Evolutionary conservation across 2,888 invertebrate genomes (phyloP).

Genomic region (Platycheirus rosarum): DNA sequence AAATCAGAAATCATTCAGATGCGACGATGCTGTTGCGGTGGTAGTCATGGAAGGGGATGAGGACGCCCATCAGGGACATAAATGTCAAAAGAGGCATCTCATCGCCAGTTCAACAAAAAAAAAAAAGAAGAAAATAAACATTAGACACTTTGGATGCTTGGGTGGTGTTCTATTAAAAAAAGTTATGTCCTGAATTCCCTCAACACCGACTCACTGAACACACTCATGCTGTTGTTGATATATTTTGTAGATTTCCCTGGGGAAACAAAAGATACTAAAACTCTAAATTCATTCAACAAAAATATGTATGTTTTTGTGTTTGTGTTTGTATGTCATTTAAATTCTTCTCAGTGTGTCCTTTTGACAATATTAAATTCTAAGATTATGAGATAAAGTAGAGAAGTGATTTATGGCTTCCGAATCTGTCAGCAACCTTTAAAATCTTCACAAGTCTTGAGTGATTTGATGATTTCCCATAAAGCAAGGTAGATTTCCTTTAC

Average conservation of each 20-base stretch:
- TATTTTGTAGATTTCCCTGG: constrained; percentile 52
- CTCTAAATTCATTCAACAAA: constrained; percentile 15
- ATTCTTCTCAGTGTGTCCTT: neutral
- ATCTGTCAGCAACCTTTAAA: too few relatives aligned
- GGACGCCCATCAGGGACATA: constrained; percentile 33
- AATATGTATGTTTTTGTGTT: too few relatives aligned
- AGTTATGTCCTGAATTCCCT: constrained; percentile 48
- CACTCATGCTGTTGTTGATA: constrained; percentile 29
- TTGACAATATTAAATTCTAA: constrained; percentile 3
- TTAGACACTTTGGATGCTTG: constrained; percentile 9
- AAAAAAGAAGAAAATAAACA: constrained; percentile 47
- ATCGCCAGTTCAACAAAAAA: constrained; percentile 24
- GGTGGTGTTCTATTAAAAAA: constrained; percentile 60
- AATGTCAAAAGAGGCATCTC: constrained; percentile 61
- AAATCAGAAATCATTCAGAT: constrained; percentile 71
- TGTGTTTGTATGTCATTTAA: neutral
- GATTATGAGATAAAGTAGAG: neutral
- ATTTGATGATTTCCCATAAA: too few relatives aligned
- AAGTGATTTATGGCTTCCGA: neutral
- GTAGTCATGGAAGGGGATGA: neutral
- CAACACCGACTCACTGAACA: constrained; percentile 19
- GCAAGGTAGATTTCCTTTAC: too few relatives aligned
- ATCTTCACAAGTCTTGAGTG: too few relatives aligned
- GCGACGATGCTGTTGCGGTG: constrained; percentile 4
- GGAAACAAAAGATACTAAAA: constrained; percentile 26